phyloP scores from a whole-genome alignment of 2,113 vertebrate genomes.

The Chaetops frenatus region DNA sequence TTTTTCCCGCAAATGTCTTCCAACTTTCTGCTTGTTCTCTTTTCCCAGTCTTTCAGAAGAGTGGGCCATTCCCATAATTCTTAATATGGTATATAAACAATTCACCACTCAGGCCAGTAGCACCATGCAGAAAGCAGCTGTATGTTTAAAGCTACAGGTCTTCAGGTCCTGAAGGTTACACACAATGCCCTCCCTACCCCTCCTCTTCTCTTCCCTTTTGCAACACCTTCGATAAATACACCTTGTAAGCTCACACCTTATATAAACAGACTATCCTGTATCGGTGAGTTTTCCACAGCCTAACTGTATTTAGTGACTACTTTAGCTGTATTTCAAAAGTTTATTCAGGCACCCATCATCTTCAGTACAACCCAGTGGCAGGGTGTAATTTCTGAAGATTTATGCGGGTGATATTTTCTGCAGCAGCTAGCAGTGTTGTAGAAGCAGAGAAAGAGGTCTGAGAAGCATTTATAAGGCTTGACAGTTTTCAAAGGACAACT shows the following conservation, averaged over 20 bases:
- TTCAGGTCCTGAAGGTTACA: neutral
- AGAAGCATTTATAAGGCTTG: constrained; percentile 26
- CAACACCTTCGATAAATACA: no score
- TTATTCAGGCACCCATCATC: constrained; percentile 5
- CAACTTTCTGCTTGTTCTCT: neutral
- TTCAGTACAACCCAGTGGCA: neutral
- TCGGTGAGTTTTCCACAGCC: neutral
- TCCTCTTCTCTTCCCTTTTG: neutral
- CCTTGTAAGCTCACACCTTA: neutral
- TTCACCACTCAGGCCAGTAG: neutral
- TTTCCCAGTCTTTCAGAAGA: neutral
- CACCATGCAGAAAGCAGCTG: neutral
- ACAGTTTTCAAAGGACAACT: constrained; percentile 19
- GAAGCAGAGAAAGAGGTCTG: neutral
- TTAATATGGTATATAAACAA: neutral
- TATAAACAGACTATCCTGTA: neutral
- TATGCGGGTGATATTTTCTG: neutral
- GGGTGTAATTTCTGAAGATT: neutral
- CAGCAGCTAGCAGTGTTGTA: neutral
- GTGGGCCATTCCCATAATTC: neutral
- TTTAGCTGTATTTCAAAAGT: neutral
- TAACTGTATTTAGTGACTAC: neutral
- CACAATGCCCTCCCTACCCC: neutral
- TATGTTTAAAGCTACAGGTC: neutral
- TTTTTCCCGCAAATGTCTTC: neutral